Evolutionary conservation across 1,140 invertebrate genomes (phyloP), one percentile per base, ranked within the genome.

Genomic region (Laupala kohalensis): DNA sequence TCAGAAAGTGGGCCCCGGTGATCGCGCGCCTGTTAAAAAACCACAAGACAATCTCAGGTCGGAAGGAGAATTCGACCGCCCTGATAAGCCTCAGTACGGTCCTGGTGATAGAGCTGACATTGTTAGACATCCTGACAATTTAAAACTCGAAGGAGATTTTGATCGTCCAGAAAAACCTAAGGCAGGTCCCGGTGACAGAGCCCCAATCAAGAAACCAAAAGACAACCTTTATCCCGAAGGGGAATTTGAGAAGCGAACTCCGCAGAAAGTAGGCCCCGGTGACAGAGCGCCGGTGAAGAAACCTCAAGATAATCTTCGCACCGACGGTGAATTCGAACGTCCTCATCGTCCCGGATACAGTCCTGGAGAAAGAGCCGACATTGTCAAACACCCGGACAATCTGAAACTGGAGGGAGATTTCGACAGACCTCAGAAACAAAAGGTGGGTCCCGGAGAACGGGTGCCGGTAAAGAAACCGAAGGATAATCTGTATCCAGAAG

Each of bases 401-500:
- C 76, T 87, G 3, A 76, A 76, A 67, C 81, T 78, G 5, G 84
- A 86, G 78, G 85, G 85, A 37, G 81, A 79, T 70, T 86, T 85
- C 79, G 81, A 81, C 71, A 68, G 73, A 72, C 76, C 77, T 80
- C 75, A 71, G 77, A 69, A 74, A 74, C 68, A 79, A 75, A 73
- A 75, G 78, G 72, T 75, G 79, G 74, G 73, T 69, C n/a, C 25
- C 26, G 80, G 74, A n/a, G 81, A 81, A 74, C 71, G 79, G 64
- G 77, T 77, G 12, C 37, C 77, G 12, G 73, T 78, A 25, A 72
- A 84, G 5, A 85, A 82, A 74, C 86, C 82, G 4, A 75, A 76
- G 15, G 88, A 90, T 75, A 90, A 90, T 78, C 77, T 90, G 0
- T 83, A 79, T 75, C 80, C 82, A 53, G 83, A 88, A 77, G 88